A percentile compares a stretch with the other conserved stretches of the same genome.
These are phyloP conservation scores for Adelphocoris suturalis DNA, from an alignment of 2,888 invertebrate species.

Conservation along the genomic window DNA sequence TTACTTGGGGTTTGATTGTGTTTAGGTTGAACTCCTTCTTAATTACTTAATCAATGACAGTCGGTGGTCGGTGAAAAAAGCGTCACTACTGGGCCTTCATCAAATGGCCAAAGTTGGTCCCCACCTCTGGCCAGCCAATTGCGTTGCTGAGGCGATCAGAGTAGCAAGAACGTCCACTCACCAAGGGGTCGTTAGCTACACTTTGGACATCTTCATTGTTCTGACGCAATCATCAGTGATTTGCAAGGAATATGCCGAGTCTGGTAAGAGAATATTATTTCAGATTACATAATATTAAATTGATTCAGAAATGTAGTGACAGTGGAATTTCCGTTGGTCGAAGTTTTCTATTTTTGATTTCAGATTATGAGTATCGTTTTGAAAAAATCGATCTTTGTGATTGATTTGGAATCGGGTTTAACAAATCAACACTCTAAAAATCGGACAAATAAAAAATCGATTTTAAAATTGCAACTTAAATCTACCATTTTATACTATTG, in stretches of 20 bases:
- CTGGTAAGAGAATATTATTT: conserved; percentile 76
- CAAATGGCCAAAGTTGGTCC: conserved; percentile 86
- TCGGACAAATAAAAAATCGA: no score
- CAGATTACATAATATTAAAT: not conserved
- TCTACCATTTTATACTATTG: no score
- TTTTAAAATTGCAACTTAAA: no score
- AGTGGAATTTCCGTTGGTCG: not conserved
- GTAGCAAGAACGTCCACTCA: conserved; percentile 75
- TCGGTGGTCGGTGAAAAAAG: conserved; percentile 85
- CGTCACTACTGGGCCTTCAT: conserved; percentile 84
- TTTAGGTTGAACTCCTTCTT: conserved; percentile 82
- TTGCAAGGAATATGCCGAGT: conserved; percentile 81
- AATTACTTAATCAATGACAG: conserved; percentile 85
- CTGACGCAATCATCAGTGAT: conserved; percentile 84
- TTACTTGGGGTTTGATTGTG: not conserved
- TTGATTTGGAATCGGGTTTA: no score
- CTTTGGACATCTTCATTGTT: conserved; percentile 81
- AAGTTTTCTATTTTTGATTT: no score
- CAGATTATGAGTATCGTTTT: no score
- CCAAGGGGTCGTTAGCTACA: conserved; percentile 75
- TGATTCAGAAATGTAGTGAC: not conserved
- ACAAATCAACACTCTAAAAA: no score
- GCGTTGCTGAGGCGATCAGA: conserved; percentile 79
- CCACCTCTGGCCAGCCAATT: conserved; percentile 87
- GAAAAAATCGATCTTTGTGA: no score